Base-by-base conservation (phyloP, 2,113 vertebrate genomes). In the Cygnus atratus region DNA sequence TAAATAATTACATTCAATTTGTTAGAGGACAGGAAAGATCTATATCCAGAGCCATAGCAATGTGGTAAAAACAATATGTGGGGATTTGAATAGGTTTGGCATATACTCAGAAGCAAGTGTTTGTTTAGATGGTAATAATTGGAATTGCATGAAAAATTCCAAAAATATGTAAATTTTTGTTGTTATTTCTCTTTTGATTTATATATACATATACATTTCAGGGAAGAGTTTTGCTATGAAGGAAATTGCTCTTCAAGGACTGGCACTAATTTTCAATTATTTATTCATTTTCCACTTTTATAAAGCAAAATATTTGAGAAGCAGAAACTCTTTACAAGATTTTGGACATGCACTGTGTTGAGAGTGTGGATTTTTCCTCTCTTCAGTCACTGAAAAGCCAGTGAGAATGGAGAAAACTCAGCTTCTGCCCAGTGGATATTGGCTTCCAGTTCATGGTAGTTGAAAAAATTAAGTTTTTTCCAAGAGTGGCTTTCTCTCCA, bases 191-290 rank as follows among this genome's bases (percentile, higher is more conserved):
- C 46, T 48, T 48, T 21, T 48, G 46, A 48, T 48, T 22, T 22
- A 48, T 48, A 22, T 48, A 21, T 43, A 48, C 11, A 39, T 29
- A 26, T 37, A 37, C 37, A 37, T 37, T 43, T 59, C 48, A 62
- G 55, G 75, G 85, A 57, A n/a, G 58, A 87, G 57, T 19, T 19
- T 80, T 94, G 71, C 59, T 90, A 61, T 90, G 75, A 77, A 90
- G 35, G 16, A 87, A 88, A 91, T 70, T 52, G 59, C 50, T 95
- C 88, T 90, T 74, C 78, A 92, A 86, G 37, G 57, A 88, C 9
- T 88, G 79, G 86, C 33, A 55, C 31, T 90, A 90, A 84, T 94
- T 95, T 95, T 91, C 74, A 70, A 35, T 41, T 76, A 35, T 35
- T 41, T 65, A 88, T 66, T 66, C 33, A 55, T 86, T 48, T 48